Conservation (phyloP, 2,797 vertebrate species). For the Bradypus variegatus region DNA sequence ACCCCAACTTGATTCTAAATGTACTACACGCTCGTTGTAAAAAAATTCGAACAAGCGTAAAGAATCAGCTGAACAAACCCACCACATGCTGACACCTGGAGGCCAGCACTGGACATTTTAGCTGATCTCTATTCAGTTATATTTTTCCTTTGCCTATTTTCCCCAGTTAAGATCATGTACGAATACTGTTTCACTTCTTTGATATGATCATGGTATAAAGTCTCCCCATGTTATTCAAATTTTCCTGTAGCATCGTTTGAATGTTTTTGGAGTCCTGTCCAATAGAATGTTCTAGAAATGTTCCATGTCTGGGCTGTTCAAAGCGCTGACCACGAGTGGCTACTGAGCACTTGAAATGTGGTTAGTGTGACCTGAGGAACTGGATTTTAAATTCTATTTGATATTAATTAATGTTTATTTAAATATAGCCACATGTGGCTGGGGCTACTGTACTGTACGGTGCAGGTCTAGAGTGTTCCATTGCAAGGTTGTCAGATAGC, state of each 20-base stretch:
- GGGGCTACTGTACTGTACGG: rapidly evolving
- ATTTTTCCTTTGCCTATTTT: neutral
- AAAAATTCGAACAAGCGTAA: neutral
- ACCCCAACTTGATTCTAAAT: neutral
- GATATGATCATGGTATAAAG: neutral
- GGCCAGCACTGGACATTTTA: neutral
- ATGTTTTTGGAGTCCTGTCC: neutral
- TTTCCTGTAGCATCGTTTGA: neutral
- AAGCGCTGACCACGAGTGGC: neutral
- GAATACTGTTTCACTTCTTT: neutral
- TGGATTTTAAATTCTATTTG: neutral
- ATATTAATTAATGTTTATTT: neutral
- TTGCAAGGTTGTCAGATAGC: too few relatives aligned
- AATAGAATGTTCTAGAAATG: neutral
- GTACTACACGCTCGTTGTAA: neutral
- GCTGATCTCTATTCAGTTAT: neutral
- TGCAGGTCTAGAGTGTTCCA: neutral
- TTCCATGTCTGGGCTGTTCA: too few relatives aligned
- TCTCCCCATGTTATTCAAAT: neutral
- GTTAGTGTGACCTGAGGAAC: neutral
- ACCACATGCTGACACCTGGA: neutral
- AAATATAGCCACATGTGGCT: neutral
- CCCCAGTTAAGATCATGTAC: neutral
- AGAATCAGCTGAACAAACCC: neutral
- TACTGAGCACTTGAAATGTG: neutral